Conservation (phyloP, 2,797 vertebrate genomes). For the Tenualosa ilisha region DNA sequence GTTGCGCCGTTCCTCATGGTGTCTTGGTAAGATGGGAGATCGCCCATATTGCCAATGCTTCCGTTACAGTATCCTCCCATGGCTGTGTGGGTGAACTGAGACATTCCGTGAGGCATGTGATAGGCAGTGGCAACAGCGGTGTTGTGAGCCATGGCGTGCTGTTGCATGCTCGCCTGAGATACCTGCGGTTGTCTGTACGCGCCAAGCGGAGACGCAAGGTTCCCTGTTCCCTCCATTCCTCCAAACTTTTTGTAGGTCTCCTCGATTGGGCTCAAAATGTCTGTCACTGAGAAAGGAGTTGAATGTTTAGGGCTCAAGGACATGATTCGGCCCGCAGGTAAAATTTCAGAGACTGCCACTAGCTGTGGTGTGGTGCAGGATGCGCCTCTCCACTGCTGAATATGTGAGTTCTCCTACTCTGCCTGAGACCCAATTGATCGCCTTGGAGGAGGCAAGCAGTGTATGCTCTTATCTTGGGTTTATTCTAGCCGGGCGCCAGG, state of each 20-base stretch:
- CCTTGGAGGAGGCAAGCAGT: constrained; percentile 67
- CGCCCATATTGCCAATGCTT: constrained; percentile 80
- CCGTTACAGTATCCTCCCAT: constrained; percentile 88
- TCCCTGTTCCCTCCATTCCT: constrained; percentile 78
- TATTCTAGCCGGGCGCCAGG: constrained; percentile 76
- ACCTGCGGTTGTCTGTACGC: constrained; percentile 74
- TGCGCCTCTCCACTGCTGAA: constrained; percentile 60
- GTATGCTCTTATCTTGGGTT: constrained; percentile 74
- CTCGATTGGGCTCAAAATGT: constrained; percentile 93
- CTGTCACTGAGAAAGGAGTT: constrained; percentile 93
- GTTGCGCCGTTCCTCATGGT: constrained; percentile 78
- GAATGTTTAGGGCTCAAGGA: constrained; percentile 95
- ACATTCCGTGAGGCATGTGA: constrained; percentile 79
- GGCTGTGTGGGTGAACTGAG: constrained; percentile 84
- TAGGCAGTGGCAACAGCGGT: constrained; percentile 71
- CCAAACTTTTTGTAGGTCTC: constrained; percentile 91
- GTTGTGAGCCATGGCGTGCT: constrained; percentile 72
- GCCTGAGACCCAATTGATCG: constrained; percentile 67
- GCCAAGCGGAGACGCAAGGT: constrained; percentile 76
- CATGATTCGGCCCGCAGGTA: constrained; percentile 80
- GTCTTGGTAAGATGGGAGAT: constrained; percentile 88
- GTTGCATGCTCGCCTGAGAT: constrained; percentile 72
- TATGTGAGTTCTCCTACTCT: constrained; percentile 62
- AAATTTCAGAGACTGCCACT: constrained; percentile 46
- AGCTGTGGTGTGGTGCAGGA: constrained; percentile 49